Evolutionary conservation across 2,888 invertebrate genomes (phyloP).

Genomic region (Cataglyphis albicans): DNA sequence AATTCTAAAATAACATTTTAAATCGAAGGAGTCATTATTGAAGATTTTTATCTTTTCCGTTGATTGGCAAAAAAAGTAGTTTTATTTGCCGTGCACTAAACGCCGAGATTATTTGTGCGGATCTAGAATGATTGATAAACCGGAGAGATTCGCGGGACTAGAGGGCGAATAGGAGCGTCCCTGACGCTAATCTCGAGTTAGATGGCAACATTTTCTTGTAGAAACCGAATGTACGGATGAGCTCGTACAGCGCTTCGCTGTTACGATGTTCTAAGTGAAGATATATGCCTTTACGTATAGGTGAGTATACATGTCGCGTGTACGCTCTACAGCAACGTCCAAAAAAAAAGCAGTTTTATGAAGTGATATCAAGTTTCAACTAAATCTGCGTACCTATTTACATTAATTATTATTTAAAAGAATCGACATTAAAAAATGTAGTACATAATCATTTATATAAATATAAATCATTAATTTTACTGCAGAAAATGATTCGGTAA

Average conservation of each 20-base stretch:
- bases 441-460: too few relatives aligned
- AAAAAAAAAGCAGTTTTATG: not conserved
- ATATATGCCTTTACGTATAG: not conserved
- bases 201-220: constrained; percentile 80
- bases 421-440: not conserved
- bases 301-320: not conserved
- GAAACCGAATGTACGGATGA: constrained; percentile 73
- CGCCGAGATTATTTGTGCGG: not conserved
- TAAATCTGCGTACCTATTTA: not conserved
- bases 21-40: not conserved
- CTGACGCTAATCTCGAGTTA: constrained; percentile 82
- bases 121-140: constrained; percentile 32
- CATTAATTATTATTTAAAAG: not conserved
- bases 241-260: constrained; percentile 33
- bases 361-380: not conserved
- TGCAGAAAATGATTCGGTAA: not conserved
- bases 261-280: constrained; percentile 41
- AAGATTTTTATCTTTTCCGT: not conserved
- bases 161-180: constrained; percentile 69
- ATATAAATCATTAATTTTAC: too few relatives aligned
- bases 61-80: not conserved
- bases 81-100: not conserved
- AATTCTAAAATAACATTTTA: not conserved
- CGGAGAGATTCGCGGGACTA: not conserved
- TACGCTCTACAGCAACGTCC: constrained; percentile 19